A percentile compares a stretch with the other conserved stretches of the same genome.
Conservation (phyloP, 2,113 vertebrate species). For the Heteronetta atricapilla region DNA sequence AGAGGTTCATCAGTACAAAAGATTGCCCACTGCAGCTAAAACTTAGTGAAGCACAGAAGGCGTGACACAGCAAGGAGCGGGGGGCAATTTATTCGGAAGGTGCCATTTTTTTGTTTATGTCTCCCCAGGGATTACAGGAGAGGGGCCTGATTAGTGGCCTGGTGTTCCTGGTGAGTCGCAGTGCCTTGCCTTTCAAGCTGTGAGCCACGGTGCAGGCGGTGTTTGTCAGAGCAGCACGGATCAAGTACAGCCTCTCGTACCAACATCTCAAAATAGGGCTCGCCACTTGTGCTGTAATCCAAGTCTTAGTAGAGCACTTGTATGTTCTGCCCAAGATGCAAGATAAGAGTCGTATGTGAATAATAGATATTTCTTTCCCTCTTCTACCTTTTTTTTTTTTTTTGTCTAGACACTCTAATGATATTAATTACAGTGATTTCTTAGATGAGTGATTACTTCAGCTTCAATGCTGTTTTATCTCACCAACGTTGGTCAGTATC, state of each 20-base stretch:
- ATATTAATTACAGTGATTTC: not conserved
- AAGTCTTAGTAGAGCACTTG: not conserved
- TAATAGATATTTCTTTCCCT: not conserved
- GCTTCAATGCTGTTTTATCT: not conserved
- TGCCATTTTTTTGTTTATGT: rapidly evolving
- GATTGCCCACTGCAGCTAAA: not conserved
- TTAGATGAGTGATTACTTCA: not conserved
- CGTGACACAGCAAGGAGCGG: not conserved
- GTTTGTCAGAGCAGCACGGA: not conserved
- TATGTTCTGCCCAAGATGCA: not conserved
- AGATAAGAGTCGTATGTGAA: not conserved
- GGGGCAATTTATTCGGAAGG: not conserved
- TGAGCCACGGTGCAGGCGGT: not conserved
- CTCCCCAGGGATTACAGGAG: not conserved
- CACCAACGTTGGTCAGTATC: not conserved
- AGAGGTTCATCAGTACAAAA: not conserved
- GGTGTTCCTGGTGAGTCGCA: not conserved
- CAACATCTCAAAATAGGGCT: not conserved
- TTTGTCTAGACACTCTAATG: not conserved
- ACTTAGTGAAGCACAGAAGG: not conserved
- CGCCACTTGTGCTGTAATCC: not conserved
- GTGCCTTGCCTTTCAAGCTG: not conserved
- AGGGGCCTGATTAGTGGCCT: not conserved
- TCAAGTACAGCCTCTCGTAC: not conserved
- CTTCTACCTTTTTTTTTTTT: not conserved